Evolutionary conservation across 1,140 invertebrate species (phyloP).

Genomic region (Chymomyza costata): DNA sequence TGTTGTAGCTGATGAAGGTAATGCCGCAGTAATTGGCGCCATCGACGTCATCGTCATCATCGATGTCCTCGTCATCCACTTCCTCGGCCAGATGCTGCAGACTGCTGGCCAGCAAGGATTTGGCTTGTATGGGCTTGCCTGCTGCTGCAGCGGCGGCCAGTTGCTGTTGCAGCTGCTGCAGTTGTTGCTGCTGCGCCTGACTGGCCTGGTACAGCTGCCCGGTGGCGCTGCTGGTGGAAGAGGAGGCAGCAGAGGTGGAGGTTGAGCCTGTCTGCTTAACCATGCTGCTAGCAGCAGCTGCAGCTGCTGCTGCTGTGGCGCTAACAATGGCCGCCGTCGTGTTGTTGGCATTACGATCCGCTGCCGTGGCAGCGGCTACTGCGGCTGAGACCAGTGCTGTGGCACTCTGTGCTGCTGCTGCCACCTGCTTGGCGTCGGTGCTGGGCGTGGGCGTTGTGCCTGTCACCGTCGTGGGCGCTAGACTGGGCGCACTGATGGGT

Average conservation of each 20-base stretch:
- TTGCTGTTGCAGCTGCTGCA: constrained; percentile 59
- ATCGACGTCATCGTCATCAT: constrained; percentile 62
- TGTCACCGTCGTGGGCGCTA: constrained; percentile 55
- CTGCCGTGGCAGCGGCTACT: constrained; percentile 48
- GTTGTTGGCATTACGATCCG: constrained; percentile 50
- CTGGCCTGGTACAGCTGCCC: constrained; percentile 60
- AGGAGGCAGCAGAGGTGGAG: constrained; percentile 1
- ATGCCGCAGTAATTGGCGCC: constrained; percentile 70
- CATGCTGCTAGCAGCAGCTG: constrained; percentile 9
- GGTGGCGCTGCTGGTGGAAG: constrained; percentile 38
- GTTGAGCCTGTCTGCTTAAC: constrained; percentile 9
- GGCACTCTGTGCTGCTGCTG: constrained; percentile 17
- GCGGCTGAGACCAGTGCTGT: constrained; percentile 48
- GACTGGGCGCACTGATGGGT: constrained; percentile 56
- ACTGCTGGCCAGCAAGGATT: constrained; percentile 60
- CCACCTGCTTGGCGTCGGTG: constrained; percentile 24
- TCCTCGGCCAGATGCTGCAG: constrained; percentile 70
- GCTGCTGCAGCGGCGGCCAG: constrained; percentile 55
- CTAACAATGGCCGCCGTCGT: constrained; percentile 48
- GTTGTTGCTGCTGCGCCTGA: constrained; percentile 62
- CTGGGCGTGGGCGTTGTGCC: constrained; percentile 33
- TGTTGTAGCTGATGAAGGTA: constrained; percentile 71
- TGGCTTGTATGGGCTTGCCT: constrained; percentile 55
- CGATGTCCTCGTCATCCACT: constrained; percentile 64
- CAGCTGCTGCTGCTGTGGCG: constrained; percentile 21